Evolutionary conservation across 2,888 invertebrate species (phyloP).

Genomic region (Ceratothoa steindachneri): DNA sequence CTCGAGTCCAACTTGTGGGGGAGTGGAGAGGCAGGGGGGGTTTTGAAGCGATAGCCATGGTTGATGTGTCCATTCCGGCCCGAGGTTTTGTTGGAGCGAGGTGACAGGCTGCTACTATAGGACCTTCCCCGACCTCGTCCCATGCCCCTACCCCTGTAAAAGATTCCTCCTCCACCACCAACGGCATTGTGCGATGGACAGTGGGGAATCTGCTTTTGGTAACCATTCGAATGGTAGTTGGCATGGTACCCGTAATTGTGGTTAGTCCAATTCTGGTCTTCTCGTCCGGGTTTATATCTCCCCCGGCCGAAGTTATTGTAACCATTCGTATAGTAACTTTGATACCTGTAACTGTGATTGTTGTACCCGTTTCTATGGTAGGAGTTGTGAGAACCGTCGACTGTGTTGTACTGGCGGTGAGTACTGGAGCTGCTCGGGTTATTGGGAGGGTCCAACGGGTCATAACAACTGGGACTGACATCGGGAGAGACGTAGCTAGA

Average conservation of each 20-base stretch:
- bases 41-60: slow-evolving; percentile 1
- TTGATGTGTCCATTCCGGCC: not conserved
- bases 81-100: not conserved
- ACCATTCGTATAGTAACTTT: not conserved
- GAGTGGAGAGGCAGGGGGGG: not conserved
- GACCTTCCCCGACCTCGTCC: not conserved
- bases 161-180: not conserved
- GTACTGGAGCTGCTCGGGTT: not conserved
- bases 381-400: not conserved
- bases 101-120: not conserved
- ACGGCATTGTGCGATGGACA: slow-evolving; percentile 2
- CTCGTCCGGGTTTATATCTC: not conserved
- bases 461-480: not conserved
- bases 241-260: not conserved
- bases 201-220: not conserved
- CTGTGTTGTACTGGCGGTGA: not conserved
- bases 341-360: not conserved
- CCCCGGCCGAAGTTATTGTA: not conserved
- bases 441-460: not conserved
- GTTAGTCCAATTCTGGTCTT: not conserved
- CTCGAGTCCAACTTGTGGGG: not conserved
- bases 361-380: not conserved
- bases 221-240: not conserved
- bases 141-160: not conserved
- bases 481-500: not conserved